phyloP scores from a whole-genome alignment of 2,797 vertebrate species.

The Myripristis murdjan region DNA sequence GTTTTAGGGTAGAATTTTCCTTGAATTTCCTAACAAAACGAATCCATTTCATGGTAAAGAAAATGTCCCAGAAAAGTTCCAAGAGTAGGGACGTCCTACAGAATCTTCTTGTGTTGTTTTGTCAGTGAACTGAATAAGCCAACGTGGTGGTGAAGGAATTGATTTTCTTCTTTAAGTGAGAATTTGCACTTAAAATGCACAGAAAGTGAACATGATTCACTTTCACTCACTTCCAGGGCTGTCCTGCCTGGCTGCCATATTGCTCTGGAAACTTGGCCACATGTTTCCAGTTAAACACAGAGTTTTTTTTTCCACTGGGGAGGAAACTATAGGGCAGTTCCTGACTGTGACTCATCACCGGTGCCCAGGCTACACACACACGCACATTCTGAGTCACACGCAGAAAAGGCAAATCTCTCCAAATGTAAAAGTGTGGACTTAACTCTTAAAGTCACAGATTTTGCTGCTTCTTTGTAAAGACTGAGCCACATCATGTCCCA shows the following conservation, averaged over 20 bases:
- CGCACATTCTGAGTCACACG: not conserved
- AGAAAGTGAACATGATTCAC: not conserved
- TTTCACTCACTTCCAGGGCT: not conserved
- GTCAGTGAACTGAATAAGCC: too few relatives aligned
- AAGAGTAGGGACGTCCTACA: too few relatives aligned
- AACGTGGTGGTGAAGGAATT: too few relatives aligned
- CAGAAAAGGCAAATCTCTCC: constrained; percentile 17
- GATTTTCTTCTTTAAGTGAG: too few relatives aligned
- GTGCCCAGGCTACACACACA: constrained; percentile 28
- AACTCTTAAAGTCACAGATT: not conserved
- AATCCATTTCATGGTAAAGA: too few relatives aligned
- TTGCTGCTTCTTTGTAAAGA: constrained; percentile 17
- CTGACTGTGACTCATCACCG: constrained; percentile 64
- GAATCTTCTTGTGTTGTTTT: too few relatives aligned
- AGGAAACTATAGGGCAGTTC: constrained; percentile 63
- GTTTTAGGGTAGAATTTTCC: too few relatives aligned
- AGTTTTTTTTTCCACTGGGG: constrained; percentile 50
- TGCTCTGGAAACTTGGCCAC: constrained; percentile 52
- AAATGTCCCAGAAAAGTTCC: too few relatives aligned
- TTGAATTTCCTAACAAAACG: too few relatives aligned
- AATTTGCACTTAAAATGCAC: too few relatives aligned
- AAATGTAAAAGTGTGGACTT: not conserved
- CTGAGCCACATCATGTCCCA: constrained; percentile 16
- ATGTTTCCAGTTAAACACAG: constrained; percentile 66
- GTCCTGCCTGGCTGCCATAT: constrained; percentile 2